Percentiles rank a stretch among this genome's conserved stretches.
Conservation (phyloP, 1,140 invertebrate species). For the Diprion similis region DNA sequence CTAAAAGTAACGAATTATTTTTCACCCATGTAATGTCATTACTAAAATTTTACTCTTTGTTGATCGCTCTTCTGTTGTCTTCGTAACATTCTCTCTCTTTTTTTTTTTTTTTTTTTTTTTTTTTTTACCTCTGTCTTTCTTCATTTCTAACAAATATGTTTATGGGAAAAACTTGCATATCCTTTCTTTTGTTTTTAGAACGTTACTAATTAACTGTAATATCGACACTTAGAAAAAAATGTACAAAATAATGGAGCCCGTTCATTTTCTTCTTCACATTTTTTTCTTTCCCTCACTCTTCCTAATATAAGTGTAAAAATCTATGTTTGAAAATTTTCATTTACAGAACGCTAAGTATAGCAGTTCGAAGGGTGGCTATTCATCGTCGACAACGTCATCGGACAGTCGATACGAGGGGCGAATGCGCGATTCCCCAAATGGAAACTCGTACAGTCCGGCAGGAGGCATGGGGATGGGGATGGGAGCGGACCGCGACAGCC, state of each 20-base stretch:
- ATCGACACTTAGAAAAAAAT: no score
- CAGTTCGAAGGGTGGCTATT: constrained; percentile 73
- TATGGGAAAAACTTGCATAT: no score
- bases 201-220: no score
- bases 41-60: background rate
- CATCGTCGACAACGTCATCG: constrained; percentile 59
- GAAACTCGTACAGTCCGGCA: constrained; percentile 75
- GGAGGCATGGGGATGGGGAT: constrained; percentile 64
- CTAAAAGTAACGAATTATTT: background rate
- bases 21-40: background rate
- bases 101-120: no score
- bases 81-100: background rate
- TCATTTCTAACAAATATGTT: no score
- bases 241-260: no score
- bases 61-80: background rate
- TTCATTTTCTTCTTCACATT: background rate
- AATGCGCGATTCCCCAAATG: constrained; percentile 76
- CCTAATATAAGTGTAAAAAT: background rate
- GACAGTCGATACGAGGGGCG: constrained; percentile 66
- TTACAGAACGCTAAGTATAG: constrained; percentile 78
- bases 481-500: constrained; percentile 70
- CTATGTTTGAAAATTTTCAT: constrained; percentile 11
- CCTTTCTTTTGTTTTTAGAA: no score
- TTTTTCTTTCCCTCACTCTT: background rate
- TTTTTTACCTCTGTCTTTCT: no score